Conservation (phyloP, 1,140 invertebrate species). For the Coelopa frigida region DNA sequence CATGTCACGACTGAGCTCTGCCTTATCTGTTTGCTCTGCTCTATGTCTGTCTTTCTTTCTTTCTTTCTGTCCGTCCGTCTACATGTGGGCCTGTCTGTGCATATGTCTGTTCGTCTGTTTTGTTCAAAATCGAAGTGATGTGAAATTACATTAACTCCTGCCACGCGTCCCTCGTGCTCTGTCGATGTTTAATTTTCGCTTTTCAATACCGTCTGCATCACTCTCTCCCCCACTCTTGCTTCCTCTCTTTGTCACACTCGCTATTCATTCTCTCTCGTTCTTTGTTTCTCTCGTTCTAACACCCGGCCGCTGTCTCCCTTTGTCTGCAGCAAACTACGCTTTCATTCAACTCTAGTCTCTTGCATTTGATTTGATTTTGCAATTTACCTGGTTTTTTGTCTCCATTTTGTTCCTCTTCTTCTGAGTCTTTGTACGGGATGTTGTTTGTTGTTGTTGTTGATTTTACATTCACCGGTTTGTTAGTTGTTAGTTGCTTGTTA, state of each 20-base stretch:
- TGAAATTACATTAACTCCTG: too few relatives aligned
- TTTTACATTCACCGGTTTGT: too few relatives aligned
- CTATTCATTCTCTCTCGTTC: background rate
- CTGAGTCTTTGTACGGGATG: too few relatives aligned
- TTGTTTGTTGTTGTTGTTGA: too few relatives aligned
- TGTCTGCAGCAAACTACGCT: background rate
- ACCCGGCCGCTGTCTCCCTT: too few relatives aligned
- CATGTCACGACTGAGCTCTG: too few relatives aligned
- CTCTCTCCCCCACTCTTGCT: background rate
- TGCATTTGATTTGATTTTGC: conserved; percentile 31
- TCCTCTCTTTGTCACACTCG: too few relatives aligned
- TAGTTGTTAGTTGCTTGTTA: too few relatives aligned
- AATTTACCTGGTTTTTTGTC: conserved; percentile 16
- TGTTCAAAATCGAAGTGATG: too few relatives aligned
- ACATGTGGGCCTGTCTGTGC: background rate
- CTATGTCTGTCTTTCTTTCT: background rate
- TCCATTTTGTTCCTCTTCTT: too few relatives aligned
- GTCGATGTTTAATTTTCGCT: background rate
- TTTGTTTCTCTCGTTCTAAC: too few relatives aligned
- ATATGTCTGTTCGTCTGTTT: background rate
- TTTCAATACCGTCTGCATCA: background rate
- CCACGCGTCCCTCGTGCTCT: background rate
- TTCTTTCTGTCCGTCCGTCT: background rate
- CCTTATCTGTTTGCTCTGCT: background rate
- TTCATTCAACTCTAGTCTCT: conserved; percentile 27